A percentile compares a stretch with the other conserved stretches of the same genome.
phyloP scores from a whole-genome alignment of 2,113 vertebrate genomes.

The Microtus pennsylvanicus region DNA sequence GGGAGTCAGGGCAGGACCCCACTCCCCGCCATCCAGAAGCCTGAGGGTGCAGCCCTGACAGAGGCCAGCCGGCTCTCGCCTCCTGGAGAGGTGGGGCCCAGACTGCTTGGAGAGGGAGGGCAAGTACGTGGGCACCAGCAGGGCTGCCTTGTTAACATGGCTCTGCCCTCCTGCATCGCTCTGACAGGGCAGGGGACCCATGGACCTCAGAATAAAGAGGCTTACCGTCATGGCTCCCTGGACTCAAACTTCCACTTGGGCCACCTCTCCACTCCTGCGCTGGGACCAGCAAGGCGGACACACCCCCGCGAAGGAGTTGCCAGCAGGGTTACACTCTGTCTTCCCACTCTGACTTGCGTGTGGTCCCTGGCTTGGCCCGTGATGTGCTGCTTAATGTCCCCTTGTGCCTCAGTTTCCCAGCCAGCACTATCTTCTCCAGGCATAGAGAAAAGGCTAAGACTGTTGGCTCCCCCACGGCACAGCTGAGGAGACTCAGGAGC shows the following conservation, averaged over 20 bases:
- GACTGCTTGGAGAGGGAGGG: not conserved
- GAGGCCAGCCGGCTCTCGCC: not conserved
- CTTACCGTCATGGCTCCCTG: not conserved
- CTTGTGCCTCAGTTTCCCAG: constrained; percentile 16
- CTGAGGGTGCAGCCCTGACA: not conserved
- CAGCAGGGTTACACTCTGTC: not conserved
- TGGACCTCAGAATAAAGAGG: constrained; percentile 64
- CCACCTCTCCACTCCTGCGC: rapidly evolving
- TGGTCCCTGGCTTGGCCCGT: not conserved
- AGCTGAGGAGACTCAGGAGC: not conserved
- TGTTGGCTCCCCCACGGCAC: not conserved
- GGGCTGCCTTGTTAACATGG: not conserved
- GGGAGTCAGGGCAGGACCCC: not conserved
- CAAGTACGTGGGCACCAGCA: not conserved
- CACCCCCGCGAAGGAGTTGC: not conserved
- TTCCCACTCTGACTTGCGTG: rapidly evolving
- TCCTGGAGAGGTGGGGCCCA: constrained; percentile 41
- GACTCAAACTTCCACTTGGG: not conserved
- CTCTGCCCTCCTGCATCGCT: not conserved
- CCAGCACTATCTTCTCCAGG: not conserved
- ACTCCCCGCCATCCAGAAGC: not conserved
- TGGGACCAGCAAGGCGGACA: not conserved
- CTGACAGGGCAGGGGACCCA: not conserved
- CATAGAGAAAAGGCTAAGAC: not conserved
- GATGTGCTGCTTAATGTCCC: not conserved